Percentiles rank a stretch among this genome's conserved stretches.
These are phyloP conservation scores for Tenodera sinensis DNA, from an alignment of 2,888 invertebrate genomes.

Conservation along the genomic window DNA sequence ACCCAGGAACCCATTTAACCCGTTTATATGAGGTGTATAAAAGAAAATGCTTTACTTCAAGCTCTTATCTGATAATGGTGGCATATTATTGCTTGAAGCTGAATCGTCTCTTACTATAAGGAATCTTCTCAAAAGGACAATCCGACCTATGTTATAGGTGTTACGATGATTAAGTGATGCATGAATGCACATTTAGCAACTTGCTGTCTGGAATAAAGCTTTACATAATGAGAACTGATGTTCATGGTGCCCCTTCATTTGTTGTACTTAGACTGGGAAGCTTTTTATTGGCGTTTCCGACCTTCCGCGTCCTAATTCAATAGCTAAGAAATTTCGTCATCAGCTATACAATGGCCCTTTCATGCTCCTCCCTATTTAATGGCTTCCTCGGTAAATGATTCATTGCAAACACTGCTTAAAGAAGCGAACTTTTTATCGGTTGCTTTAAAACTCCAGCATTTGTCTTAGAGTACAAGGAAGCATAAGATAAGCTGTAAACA, in stretches of 20 bases:
- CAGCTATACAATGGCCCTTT: neutral
- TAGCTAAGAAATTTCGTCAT: neutral
- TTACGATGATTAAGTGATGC: no score
- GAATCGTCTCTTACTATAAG: no score
- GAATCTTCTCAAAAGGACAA: no score
- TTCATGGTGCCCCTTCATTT: neutral
- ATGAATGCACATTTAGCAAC: no score
- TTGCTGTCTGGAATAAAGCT: neutral
- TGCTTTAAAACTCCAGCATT: neutral
- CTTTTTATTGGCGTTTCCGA: neutral
- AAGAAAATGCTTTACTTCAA: no score
- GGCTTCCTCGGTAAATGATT: neutral
- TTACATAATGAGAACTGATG: neutral
- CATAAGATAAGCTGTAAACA: no score
- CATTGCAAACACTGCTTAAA: neutral
- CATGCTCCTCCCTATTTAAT: neutral
- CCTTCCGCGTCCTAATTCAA: neutral
- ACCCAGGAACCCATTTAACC: no score
- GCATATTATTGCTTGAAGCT: no score
- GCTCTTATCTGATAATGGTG: no score
- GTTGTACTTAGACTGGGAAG: neutral
- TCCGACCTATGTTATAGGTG: no score
- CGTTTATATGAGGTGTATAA: no score
- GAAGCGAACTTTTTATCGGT: neutral
- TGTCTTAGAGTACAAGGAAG: neutral